Conservation (phyloP, 2,888 invertebrate species). For the Melipona bicolor region DNA sequence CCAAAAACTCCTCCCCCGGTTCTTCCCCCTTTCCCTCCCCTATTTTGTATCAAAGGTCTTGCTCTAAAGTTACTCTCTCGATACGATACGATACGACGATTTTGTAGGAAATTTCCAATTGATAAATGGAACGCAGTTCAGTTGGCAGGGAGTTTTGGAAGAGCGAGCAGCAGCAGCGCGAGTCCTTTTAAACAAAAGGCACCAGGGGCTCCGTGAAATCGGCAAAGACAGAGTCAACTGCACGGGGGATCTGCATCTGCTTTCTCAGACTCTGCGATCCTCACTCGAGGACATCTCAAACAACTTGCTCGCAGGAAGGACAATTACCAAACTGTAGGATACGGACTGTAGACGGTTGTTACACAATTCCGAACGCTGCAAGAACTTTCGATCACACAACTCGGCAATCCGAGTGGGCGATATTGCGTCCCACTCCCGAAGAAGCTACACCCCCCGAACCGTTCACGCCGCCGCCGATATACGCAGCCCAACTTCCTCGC, state of each 20-base stretch:
- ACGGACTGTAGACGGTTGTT: constrained; percentile 49
- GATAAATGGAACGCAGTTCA: no score
- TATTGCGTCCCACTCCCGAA: constrained; percentile 15
- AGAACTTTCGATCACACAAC: constrained; percentile 57
- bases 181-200: constrained; percentile 19
- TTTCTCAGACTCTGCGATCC: constrained; percentile 32
- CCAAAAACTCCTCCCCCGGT: no score
- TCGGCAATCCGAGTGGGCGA: constrained; percentile 35
- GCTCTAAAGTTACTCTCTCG: no score
- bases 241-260: constrained; percentile 25
- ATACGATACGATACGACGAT: no score
- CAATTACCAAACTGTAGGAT: constrained; percentile 50
- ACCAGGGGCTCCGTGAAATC: constrained; percentile 23
- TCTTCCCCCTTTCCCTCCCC: no score
- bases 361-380: constrained; percentile 52
- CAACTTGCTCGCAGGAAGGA: constrained; percentile 43
- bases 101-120: no score
- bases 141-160: no score
- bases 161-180: not conserved
- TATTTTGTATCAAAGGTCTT: no score
- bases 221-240: constrained; percentile 37
- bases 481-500: constrained; percentile 33
- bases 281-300: constrained; percentile 38
- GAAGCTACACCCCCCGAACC: constrained; percentile 16
- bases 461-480: constrained; percentile 14